A percentile compares a stretch with the other conserved stretches of the same genome.
Evolutionary conservation across 2,797 vertebrate genomes (phyloP).

Genomic region (Ispidina picta): DNA sequence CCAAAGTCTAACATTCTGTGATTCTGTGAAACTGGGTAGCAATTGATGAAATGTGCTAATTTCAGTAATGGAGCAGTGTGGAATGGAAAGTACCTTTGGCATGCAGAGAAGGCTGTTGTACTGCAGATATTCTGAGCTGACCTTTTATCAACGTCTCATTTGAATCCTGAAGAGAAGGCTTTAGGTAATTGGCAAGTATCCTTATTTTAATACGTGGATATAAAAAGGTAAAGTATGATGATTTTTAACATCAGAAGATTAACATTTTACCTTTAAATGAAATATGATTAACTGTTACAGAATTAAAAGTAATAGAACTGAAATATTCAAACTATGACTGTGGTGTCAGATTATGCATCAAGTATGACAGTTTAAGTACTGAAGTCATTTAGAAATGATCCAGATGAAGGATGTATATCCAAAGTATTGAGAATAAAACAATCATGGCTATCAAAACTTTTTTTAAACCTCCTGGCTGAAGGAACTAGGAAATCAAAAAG

Average conservation of each 20-base stretch:
- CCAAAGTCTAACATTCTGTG: too few relatives aligned
- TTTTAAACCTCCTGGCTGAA: not conserved
- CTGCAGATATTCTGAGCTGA: not conserved
- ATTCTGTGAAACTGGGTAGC: not conserved
- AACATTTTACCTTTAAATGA: conserved; percentile 67
- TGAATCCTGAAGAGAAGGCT: conserved; percentile 19
- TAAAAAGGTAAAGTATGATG: conserved; percentile 47
- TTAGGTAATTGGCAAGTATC: conserved; percentile 32
- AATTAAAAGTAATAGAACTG: conserved; percentile 59
- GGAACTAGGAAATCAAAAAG: not conserved
- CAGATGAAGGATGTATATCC: conserved; percentile 20
- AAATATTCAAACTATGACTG: conserved; percentile 62
- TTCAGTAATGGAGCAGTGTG: not conserved
- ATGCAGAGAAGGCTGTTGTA: not conserved
- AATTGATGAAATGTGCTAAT: not conserved
- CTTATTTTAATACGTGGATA: not conserved
- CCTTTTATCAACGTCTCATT: conserved; percentile 35
- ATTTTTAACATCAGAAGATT: conserved; percentile 65
- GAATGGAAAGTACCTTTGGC: not conserved
- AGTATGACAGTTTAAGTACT: conserved; percentile 42
- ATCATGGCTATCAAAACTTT: not conserved
- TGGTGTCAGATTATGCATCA: conserved; percentile 42
- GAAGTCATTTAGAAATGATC: conserved; percentile 47
- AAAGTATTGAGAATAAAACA: conserved; percentile 15
- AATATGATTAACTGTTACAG: conserved; percentile 59